Evolutionary conservation across 1,140 invertebrate species (phyloP), one percentile per base, ranked within the genome.

Genomic region (Drosophila biarmipes): DNA sequence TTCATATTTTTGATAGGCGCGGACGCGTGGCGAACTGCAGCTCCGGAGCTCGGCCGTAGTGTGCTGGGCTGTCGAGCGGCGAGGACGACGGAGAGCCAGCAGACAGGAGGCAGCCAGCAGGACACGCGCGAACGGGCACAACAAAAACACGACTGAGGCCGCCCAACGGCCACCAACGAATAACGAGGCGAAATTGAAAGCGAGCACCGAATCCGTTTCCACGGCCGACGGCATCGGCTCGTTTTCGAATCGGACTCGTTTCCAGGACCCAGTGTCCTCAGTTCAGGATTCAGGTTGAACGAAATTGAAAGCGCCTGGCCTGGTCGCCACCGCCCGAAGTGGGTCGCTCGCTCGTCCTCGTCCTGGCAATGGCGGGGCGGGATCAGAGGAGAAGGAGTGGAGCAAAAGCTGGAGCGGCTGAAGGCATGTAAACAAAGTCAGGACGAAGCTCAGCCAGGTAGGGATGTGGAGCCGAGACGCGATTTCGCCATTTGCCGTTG

Each of bases 121-220:
- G 64, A 87, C 71, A 87, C 84, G 72, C 84, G 76, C 84, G 73
- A 79, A 74, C 72, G 67, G 64, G 64, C 73, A 89, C 84, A 87
- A 87, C 84, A 87, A 87, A 87, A 87, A 89, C 79, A 87, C 84
- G 85, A 87, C 84, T 87, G 84, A 87, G 79, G 79, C 79, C 84
- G 84, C 74, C 84, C 84, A 89, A 82, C 85, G 75, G 82, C 84
- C 82, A 89, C 78, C 84, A 78, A 89, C 69, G 82, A 76, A 78
- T 86, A 66, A 82, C 81, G 59, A 64, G 61, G 58, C 71, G 84
- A 87, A 82, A 87, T 82, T 89, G 82, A 87, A 87, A 89, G 84
- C 82, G 75, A 82, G 51, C 56, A 19, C 59, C 40, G 40, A 43
- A 11, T 43, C 40, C 38, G 52, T n/a, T n/a, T n/a, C n/a, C n/a